A percentile compares a stretch with the other conserved stretches of the same genome.
Conservation (phyloP, 1,140 invertebrate genomes). For the Drosophila ananassae region DNA sequence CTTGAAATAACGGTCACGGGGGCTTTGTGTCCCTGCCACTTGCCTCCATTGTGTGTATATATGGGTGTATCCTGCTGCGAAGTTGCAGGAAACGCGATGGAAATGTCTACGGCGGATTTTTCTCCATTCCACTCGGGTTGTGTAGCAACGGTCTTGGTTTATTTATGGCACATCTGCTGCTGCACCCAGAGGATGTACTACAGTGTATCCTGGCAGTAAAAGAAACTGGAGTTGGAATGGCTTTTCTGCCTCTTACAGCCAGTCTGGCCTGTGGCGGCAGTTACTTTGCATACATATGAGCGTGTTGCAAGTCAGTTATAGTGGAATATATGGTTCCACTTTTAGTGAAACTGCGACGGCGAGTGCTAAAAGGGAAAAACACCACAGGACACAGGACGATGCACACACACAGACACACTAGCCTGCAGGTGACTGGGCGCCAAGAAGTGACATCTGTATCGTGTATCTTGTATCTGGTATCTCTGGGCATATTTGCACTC, state of each 20-base stretch:
- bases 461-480: slow-evolving; percentile 32
- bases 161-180: slow-evolving; percentile 68
- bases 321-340: slow-evolving; percentile 56
- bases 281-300: slow-evolving; percentile 34
- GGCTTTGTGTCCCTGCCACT: slow-evolving; percentile 47
- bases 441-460: slow-evolving; percentile 42
- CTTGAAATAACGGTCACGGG: slow-evolving; percentile 46
- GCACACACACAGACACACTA: background rate
- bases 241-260: background rate
- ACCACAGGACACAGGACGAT: slow-evolving; percentile 26
- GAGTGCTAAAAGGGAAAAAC: slow-evolving; percentile 30
- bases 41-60: slow-evolving; percentile 27
- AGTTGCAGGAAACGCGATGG: slow-evolving; percentile 26
- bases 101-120: slow-evolving; percentile 36
- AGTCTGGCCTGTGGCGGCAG: slow-evolving; percentile 29
- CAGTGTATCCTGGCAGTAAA: background rate
- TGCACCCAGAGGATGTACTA: slow-evolving; percentile 41
- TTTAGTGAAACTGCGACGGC: slow-evolving; percentile 31
- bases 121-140: slow-evolving; percentile 19
- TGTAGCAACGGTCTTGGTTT: slow-evolving; percentile 45
- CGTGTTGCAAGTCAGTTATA: slow-evolving; percentile 48
- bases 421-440: slow-evolving; percentile 10
- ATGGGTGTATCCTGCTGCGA: slow-evolving; percentile 23
- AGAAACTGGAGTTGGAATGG: background rate
- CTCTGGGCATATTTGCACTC: slow-evolving; percentile 61